phyloP scores from a whole-genome alignment of 1,140 invertebrate genomes.

The Dendrolimus punctatus region DNA sequence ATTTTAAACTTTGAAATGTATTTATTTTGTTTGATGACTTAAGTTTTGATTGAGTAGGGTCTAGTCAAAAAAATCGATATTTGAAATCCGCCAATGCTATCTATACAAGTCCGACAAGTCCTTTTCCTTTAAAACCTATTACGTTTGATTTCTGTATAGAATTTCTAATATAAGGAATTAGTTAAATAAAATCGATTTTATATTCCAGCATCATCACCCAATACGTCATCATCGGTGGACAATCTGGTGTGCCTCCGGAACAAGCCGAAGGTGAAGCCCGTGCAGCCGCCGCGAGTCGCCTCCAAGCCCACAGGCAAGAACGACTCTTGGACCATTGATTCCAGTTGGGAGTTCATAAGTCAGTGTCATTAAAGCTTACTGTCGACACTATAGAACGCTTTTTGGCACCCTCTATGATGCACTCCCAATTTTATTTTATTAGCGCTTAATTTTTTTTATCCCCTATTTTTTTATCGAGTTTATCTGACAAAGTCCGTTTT shows the following conservation, averaged over 20 bases:
- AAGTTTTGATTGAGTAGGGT: too few relatives aligned
- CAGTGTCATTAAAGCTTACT: slow-evolving; percentile 35
- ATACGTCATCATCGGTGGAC: slow-evolving; percentile 79
- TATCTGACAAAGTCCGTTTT: too few relatives aligned
- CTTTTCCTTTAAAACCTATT: too few relatives aligned
- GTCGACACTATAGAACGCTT: slow-evolving; percentile 12
- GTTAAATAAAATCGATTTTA: too few relatives aligned
- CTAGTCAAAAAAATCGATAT: too few relatives aligned
- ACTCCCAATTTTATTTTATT: slow-evolving; percentile 3
- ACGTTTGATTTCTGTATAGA: too few relatives aligned
- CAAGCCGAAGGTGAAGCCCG: slow-evolving; percentile 78
- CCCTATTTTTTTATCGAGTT: too few relatives aligned
- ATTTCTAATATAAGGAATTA: too few relatives aligned
- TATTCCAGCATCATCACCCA: slow-evolving; percentile 61
- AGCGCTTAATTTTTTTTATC: slow-evolving; percentile 2
- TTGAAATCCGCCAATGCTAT: too few relatives aligned
- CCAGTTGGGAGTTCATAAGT: slow-evolving; percentile 91
- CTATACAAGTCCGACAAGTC: too few relatives aligned
- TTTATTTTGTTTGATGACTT: too few relatives aligned
- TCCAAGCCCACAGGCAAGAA: slow-evolving; percentile 71
- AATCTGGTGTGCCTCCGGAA: slow-evolving; percentile 73
- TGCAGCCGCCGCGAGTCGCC: slow-evolving; percentile 77
- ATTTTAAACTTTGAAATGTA: too few relatives aligned
- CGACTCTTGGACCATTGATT: slow-evolving; percentile 87
- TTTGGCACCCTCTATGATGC: slow-evolving; percentile 13